Conservation (phyloP, 2,113 vertebrate genomes). For the Phoxinus phoxinus region DNA sequence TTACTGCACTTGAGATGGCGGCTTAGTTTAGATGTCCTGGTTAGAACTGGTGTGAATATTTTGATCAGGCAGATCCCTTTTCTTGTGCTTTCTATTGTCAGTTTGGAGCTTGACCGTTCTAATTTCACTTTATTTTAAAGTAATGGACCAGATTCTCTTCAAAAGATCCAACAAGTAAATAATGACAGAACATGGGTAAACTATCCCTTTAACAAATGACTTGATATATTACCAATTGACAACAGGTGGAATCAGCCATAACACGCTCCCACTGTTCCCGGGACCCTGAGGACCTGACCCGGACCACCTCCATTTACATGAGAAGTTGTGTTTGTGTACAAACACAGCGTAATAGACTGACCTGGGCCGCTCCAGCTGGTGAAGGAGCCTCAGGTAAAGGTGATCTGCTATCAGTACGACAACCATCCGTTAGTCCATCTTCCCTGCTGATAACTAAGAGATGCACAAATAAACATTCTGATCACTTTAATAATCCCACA, state of each 20-base stretch:
- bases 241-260: constrained; percentile 45
- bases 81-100: neutral
- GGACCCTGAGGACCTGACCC: constrained; percentile 42
- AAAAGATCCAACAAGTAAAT: neutral
- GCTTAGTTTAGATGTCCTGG: neutral
- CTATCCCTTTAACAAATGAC: neutral
- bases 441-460: constrained; percentile 21
- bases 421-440: constrained; percentile 27
- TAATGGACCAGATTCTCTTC: neutral
- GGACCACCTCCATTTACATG: constrained; percentile 18
- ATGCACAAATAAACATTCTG: constrained; percentile 3
- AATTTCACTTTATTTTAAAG: neutral
- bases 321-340: constrained; percentile 52
- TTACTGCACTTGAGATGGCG: neutral
- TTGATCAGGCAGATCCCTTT: neutral
- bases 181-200: neutral
- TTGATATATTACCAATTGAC: constrained; percentile 2
- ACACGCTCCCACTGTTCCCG: constrained; percentile 39
- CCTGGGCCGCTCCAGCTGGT: constrained; percentile 8
- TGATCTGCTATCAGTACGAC: constrained; percentile 38
- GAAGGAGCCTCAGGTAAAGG: constrained; percentile 41
- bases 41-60: neutral
- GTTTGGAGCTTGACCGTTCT: neutral
- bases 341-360: constrained; percentile 35
- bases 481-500: neutral